A percentile compares a stretch with the other conserved stretches of the same genome.
phyloP scores from a whole-genome alignment of 2,797 vertebrate genomes.

The Aeoliscus strigatus region DNA sequence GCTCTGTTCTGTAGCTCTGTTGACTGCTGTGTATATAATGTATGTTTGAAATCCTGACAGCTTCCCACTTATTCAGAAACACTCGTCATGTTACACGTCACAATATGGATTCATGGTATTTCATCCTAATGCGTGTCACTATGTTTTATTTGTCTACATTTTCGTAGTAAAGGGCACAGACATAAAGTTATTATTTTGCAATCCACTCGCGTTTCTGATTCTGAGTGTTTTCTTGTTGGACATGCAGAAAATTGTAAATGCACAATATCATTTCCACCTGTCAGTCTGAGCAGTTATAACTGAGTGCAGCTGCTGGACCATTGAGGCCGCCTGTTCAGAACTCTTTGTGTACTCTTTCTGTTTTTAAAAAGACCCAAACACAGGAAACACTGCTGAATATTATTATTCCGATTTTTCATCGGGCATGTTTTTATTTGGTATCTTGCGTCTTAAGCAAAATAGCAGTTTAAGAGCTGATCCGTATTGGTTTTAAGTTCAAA shows the following conservation, averaged over 20 bases:
- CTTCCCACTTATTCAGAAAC: too few species aligned
- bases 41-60: too few species aligned
- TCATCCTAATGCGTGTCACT: too few species aligned
- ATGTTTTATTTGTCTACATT: too few species aligned
- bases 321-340: constrained; percentile 40
- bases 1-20: too few species aligned
- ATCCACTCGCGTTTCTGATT: constrained; percentile 16
- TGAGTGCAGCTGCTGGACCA: constrained; percentile 47
- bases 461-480: constrained; percentile 36
- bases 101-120: too few species aligned
- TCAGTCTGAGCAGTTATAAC: constrained; percentile 49
- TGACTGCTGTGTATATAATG: too few species aligned
- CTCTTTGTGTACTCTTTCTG: constrained; percentile 26
- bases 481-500: constrained; percentile 3
- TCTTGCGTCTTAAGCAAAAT: constrained; percentile 42
- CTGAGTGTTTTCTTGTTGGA: constrained; percentile 27
- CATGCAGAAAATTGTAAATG: constrained; percentile 49
- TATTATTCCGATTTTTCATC: constrained; percentile 33
- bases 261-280: constrained; percentile 47
- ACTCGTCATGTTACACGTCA: too few species aligned
- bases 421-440: constrained; percentile 38
- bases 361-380: constrained; percentile 21
- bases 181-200: constrained; percentile 20
- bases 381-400: constrained; percentile 24
- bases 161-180: too few species aligned